These are phyloP conservation scores for Malurus alboscapulatus DNA, from an alignment of 2,113 vertebrate species.

Conservation along the genomic window DNA sequence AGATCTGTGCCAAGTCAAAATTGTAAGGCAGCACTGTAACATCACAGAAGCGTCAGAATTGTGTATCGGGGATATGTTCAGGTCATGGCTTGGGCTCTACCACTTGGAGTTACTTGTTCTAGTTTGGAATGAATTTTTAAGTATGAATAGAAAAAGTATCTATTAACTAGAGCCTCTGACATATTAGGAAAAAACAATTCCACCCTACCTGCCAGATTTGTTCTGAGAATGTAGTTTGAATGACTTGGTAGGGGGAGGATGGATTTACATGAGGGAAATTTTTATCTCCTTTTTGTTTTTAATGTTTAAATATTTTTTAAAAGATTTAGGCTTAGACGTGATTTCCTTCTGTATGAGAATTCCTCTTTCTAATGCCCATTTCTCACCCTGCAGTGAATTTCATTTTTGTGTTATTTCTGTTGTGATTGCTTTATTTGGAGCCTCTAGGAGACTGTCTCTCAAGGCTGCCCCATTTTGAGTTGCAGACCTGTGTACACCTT, in stretches of 20 bases:
- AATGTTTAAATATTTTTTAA: not conserved
- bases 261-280: not conserved
- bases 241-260: not conserved
- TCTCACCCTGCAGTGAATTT: not conserved
- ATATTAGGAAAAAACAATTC: not conserved
- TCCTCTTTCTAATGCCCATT: not conserved
- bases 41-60: not conserved
- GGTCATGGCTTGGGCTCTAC: not conserved
- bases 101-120: not conserved
- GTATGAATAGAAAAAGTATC: not conserved
- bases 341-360: not conserved
- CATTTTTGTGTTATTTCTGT: not conserved
- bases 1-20: not conserved
- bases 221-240: not conserved
- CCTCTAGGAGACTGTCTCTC: not conserved
- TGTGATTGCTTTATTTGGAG: not conserved
- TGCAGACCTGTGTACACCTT: not conserved
- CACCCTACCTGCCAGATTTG: not conserved
- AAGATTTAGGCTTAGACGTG: rapidly evolving
- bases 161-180: not conserved
- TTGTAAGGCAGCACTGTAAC: not conserved
- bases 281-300: not conserved
- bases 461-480: not conserved
- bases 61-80: not conserved
- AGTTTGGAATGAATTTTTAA: not conserved